Evolutionary conservation across 2,797 vertebrate genomes (phyloP).

Genomic region (Macrochelys suwanniensis): DNA sequence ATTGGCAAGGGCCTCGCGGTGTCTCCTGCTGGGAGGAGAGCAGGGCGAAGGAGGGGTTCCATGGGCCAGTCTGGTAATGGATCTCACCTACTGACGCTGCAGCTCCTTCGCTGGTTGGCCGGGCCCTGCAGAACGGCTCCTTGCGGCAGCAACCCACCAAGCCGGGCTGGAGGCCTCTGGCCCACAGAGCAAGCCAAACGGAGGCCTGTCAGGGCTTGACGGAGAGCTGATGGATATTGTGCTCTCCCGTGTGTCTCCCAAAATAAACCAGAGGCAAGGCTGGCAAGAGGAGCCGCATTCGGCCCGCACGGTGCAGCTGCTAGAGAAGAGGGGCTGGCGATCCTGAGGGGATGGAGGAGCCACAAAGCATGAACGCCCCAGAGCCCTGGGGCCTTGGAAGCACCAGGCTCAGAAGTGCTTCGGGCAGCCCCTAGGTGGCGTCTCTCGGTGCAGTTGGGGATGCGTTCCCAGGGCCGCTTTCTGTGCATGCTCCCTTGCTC

Average conservation of each 20-base stretch:
- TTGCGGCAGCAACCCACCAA: accelerated
- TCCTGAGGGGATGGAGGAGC: neutral
- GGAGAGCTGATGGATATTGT: neutral
- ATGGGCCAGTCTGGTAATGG: neutral
- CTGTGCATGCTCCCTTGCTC: neutral
- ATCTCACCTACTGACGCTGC: neutral
- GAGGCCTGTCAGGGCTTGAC: too few species aligned
- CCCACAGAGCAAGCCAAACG: neutral
- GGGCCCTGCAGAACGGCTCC: neutral
- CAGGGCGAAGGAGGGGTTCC: neutral
- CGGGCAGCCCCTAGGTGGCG: neutral
- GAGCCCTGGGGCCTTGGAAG: neutral
- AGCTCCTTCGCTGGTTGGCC: neutral
- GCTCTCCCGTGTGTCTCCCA: neutral
- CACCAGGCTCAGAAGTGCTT: neutral
- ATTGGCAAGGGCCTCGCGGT: constrained; percentile 23
- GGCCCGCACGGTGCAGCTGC: neutral
- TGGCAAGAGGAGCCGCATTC: neutral
- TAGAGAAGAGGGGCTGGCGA: neutral
- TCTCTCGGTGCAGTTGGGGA: accelerated
- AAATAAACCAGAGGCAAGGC: neutral
- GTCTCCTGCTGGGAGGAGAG: accelerated
- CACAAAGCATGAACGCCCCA: neutral
- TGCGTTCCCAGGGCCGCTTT: accelerated
- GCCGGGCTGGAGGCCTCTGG: neutral